These are phyloP conservation scores for Vidua macroura DNA, from an alignment of 2,113 vertebrate genomes.

Conservation along the genomic window DNA sequence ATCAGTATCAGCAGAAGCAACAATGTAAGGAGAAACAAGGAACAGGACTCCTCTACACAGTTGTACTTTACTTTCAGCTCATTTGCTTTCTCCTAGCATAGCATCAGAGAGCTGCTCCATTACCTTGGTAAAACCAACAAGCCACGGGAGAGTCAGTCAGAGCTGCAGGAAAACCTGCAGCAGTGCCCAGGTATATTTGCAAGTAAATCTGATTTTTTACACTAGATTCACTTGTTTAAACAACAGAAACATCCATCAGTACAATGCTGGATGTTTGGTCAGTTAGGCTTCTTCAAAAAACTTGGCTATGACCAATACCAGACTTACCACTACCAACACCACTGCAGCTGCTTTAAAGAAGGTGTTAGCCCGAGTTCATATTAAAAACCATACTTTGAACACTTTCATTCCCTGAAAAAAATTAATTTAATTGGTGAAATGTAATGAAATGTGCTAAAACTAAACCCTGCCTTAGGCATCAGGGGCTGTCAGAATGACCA, in stretches of 20 bases:
- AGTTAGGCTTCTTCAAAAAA: background rate
- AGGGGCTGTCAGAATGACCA: background rate
- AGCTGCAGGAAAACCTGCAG: background rate
- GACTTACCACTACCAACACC: background rate
- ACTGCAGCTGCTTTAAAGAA: background rate
- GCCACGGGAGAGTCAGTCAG: fast-evolving
- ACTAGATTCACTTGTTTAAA: background rate
- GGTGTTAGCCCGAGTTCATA: fast-evolving
- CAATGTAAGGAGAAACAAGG: background rate
- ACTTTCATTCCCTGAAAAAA: background rate
- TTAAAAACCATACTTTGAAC: background rate
- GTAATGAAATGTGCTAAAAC: background rate
- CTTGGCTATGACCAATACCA: background rate
- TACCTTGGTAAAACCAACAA: background rate
- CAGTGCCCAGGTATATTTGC: background rate
- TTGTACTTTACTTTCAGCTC: background rate
- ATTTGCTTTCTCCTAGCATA: background rate
- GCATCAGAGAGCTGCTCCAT: background rate
- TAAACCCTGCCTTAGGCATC: background rate
- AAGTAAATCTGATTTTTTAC: background rate
- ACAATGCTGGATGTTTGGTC: background rate
- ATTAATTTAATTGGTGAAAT: background rate
- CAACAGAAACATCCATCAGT: background rate
- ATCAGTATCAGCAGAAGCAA: background rate
- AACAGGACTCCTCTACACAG: background rate